Percentiles rank a stretch among this genome's conserved stretches.
Conservation (phyloP, 2,797 vertebrate genomes). For the Alosa sapidissima region DNA sequence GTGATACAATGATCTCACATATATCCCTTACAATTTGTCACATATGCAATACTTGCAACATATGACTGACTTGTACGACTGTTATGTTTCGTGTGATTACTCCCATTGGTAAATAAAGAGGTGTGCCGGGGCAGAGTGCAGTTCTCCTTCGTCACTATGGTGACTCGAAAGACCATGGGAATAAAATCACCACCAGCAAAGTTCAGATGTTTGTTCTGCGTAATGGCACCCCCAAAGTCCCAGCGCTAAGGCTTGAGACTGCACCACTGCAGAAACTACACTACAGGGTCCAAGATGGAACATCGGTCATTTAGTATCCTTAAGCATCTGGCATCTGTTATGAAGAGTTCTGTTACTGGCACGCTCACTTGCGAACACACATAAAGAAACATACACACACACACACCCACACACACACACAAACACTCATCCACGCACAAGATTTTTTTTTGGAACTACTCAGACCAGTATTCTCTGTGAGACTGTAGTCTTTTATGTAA, state of each 20-base stretch:
- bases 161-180: constrained; percentile 41
- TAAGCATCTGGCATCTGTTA: constrained; percentile 11
- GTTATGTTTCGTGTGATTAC: not conserved
- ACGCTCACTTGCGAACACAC: not conserved
- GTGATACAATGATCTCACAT: constrained; percentile 19
- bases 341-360: not conserved
- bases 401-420: not conserved
- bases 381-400: not conserved
- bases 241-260: constrained; percentile 45
- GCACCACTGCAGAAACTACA: constrained; percentile 66
- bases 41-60: not conserved
- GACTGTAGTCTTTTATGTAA: not conserved
- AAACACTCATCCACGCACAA: not conserved
- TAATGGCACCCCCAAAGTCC: constrained; percentile 56
- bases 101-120: constrained; percentile 58
- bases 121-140: constrained; percentile 55
- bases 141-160: constrained; percentile 66
- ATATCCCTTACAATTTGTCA: not conserved
- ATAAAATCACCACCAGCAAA: constrained; percentile 31
- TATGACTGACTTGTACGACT: not conserved
- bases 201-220: constrained; percentile 46
- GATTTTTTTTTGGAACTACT: not conserved
- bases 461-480: not conserved
- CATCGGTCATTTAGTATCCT: constrained; percentile 78
- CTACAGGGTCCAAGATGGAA: constrained; percentile 70